phyloP scores from a whole-genome alignment of 2,888 invertebrate species.

The Colostygia pectinataria region DNA sequence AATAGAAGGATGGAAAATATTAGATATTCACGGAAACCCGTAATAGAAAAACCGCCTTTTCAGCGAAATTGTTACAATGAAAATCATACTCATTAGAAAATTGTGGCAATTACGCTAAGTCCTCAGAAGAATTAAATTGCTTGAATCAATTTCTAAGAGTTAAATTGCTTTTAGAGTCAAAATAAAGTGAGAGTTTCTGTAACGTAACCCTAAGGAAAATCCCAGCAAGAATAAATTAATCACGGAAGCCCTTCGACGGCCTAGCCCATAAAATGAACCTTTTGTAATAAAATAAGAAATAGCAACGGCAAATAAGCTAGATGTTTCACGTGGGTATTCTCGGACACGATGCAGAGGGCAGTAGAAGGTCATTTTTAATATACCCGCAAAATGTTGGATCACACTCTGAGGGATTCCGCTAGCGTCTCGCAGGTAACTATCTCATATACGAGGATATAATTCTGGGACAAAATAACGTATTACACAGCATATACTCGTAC shows the following conservation, averaged over 20 bases:
- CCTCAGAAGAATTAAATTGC: neutral
- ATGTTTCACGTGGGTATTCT: conserved; percentile 41
- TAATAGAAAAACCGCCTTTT: too few species aligned
- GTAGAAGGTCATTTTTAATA: conserved; percentile 45
- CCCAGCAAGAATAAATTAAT: conserved; percentile 37
- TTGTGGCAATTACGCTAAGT: neutral
- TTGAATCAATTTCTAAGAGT: neutral
- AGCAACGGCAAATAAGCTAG: conserved; percentile 41
- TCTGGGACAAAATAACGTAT: conserved; percentile 26
- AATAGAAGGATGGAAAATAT: too few species aligned
- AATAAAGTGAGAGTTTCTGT: conserved; percentile 10
- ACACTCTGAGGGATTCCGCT: conserved; percentile 33
- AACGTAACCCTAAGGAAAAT: conserved; percentile 21
- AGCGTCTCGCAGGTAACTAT: conserved; percentile 31
- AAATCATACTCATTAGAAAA: neutral
- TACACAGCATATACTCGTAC: conserved; percentile 2
- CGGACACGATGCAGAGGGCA: conserved; percentile 47
- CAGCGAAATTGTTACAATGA: too few species aligned
- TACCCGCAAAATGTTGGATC: conserved; percentile 33
- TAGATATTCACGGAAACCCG: too few species aligned
- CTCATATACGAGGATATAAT: conserved; percentile 17
- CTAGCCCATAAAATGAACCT: conserved; percentile 37
- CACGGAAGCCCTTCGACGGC: conserved; percentile 38
- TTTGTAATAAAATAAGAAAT: conserved; percentile 41
- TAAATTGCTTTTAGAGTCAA: conserved; percentile 4